Evolutionary conservation across 2,888 invertebrate species (phyloP), one percentile per base, ranked within the genome.

Genomic region (Sarcophaga variegata): DNA sequence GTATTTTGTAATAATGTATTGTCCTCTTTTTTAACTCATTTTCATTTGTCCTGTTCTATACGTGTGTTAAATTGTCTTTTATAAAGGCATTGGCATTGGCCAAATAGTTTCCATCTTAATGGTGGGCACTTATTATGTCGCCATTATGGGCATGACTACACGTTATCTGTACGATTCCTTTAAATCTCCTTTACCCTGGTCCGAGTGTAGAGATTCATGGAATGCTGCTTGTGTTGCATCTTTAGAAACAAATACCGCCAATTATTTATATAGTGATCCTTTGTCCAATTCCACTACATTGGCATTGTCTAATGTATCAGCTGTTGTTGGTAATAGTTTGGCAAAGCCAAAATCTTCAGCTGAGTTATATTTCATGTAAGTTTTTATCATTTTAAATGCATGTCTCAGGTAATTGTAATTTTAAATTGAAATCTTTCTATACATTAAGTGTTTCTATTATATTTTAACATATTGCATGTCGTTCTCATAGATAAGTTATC

Each of bases 61-160:
- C 70, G 47, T 64, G 20, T 22, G 20, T 71, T 78, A 45, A 69
- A 47, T 60, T 82, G 47, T 67, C 37, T 22, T 37, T 12, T 75
- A 47, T 6, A 81, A 83, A 95, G 95, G 95, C 88, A 93, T 95
- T 83, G 95, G 95, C 66, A 94, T 94, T 89, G 95, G 95, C 2
- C 95, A 95, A 90, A 92, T 94, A 45, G 88, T 95, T 8, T 94
- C 95, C 1, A 94, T 94, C 59, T 93, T 94, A 63, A 93, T 94
- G 77, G 95, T 96, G 2, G 94, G 95, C 67, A 95, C 95, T 27
- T 96, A 96, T 90, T 96, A 96, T 92, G 95, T 95, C 84, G 94
- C 95, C 27, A 92, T 96, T 81, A 96, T 96, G 95, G 95, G 95
- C 11, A 92, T 96, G 79, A 95, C 95, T 3, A 89, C 96, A 3